Percentiles rank a stretch among this genome's conserved stretches.
Conservation (phyloP, 2,888 invertebrate genomes). For the Thumatha senex region DNA sequence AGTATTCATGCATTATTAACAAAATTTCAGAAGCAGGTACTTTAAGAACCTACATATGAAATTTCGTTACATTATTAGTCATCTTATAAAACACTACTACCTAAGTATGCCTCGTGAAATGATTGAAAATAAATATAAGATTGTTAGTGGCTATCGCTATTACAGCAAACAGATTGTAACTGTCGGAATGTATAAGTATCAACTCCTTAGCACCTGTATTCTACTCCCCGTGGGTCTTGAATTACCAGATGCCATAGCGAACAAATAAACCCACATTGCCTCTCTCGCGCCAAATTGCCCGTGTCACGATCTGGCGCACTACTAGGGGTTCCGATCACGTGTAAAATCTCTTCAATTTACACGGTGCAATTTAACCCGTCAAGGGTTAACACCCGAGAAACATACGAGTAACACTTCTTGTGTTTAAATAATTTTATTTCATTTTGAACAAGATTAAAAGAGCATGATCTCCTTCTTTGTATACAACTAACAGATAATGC, state of each 20-base stretch:
- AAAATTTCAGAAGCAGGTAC: too few species aligned
- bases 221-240: slow-evolving; percentile 53
- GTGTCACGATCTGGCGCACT: slow-evolving; percentile 73
- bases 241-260: slow-evolving; percentile 69
- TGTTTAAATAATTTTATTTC: slow-evolving; percentile 52
- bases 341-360: slow-evolving; percentile 74
- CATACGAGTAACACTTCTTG: slow-evolving; percentile 42
- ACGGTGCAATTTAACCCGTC: slow-evolving; percentile 57
- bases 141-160: too few species aligned
- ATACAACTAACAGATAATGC: background rate
- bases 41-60: too few species aligned
- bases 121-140: too few species aligned
- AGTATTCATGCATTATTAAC: too few species aligned
- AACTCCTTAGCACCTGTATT: slow-evolving; percentile 43
- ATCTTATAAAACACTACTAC: too few species aligned
- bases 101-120: too few species aligned
- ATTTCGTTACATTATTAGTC: too few species aligned
- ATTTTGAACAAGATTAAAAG: slow-evolving; percentile 49
- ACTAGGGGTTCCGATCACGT: slow-evolving; percentile 71
- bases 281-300: slow-evolving; percentile 77
- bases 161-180: too few species aligned
- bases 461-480: too few species aligned
- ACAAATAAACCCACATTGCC: slow-evolving; percentile 65
- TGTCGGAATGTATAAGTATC: slow-evolving; percentile 4
- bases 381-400: slow-evolving; percentile 51